Percentiles rank a stretch among this genome's conserved stretches.
These are phyloP conservation scores for Bombyx huttoni DNA, from an alignment of 2,888 invertebrate genomes.

Conservation along the genomic window DNA sequence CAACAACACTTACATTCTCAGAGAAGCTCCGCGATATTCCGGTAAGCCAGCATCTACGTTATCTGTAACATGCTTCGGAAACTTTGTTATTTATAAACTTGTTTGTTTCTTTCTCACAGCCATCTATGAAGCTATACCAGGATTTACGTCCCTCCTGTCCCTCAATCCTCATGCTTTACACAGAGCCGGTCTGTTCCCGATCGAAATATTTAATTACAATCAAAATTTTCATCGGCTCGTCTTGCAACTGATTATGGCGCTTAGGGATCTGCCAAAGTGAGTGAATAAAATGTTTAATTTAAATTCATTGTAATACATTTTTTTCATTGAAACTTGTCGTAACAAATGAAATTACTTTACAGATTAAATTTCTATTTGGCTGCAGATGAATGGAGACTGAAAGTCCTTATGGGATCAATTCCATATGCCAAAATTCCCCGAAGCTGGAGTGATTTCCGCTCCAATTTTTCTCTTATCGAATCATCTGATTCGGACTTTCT, in stretches of 20 bases:
- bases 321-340: neutral
- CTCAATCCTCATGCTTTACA: conserved; percentile 65
- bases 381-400: conserved; percentile 70
- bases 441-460: conserved; percentile 67
- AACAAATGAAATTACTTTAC: conserved; percentile 13
- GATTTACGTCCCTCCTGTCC: conserved; percentile 63
- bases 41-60: conserved; percentile 30
- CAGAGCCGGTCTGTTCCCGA: conserved; percentile 52
- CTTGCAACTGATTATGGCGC: conserved; percentile 63
- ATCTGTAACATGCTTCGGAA: conserved; percentile 6
- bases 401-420: conserved; percentile 47
- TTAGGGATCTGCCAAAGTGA: conserved; percentile 69
- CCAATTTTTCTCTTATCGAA: conserved; percentile 55
- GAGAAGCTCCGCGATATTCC: conserved; percentile 60
- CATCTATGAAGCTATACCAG: conserved; percentile 66
- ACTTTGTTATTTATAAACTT: conserved; percentile 3
- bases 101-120: conserved; percentile 42
- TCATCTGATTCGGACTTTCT: conserved; percentile 62
- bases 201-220: conserved; percentile 51
- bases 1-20: conserved; percentile 57
- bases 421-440: conserved; percentile 35
- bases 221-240: conserved; percentile 58
- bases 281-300: conserved; percentile 10
- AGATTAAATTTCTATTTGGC: conserved; percentile 71
- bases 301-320: neutral